Base-by-base conservation (phyloP, 2,113 vertebrate genomes). In the Fregata magnificens region DNA sequence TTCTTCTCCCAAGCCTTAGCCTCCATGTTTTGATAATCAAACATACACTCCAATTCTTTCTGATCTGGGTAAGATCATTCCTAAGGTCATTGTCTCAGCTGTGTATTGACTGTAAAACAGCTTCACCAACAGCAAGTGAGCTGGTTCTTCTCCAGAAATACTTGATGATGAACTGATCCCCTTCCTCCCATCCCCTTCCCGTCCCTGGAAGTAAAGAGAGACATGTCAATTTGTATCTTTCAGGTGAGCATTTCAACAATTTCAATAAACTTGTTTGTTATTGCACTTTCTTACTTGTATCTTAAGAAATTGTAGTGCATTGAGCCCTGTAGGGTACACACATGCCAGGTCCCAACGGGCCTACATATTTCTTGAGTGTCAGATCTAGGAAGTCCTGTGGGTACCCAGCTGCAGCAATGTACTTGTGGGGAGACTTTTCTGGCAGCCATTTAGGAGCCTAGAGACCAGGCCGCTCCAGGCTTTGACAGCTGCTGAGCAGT, bases 211-310 rank as follows among this genome's bases (percentile, higher is more conserved):
- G 52, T 6, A 82, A 9, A 65, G 24, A 61, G 31, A 69, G 6
- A 20, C 10, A 19, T 34, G 22, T 13, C 26, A 40, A 13, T 69
- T 79, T 62, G 26, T 28, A 36, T n/a, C 42, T 67, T 69, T 42
- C 32, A 80, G 16, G 11, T 38, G 9, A 62, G 9, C 0, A 0
- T 8, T 59, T 26, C n/a, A 69, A 16, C 12, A 3, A 15, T 50
- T 89, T 70, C 25, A 73, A 36, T 17, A 44, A 61, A 52, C 20
- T 63, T 47, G 9, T 38, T 79, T 77, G 24, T 65, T 86, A 63
- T 21, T 61, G 12, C 36, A 50, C 42, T 81, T 81, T n/a, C 24
- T 74, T 85, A 9, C 26, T 9, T n/a, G 7, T 69, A 38, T 56
- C 36, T 81, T 76, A 56, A 74, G 36, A 90, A 93, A 81, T 31